Percentiles rank a stretch among this genome's conserved stretches.
These are phyloP conservation scores for Enteromius argenteus DNA, from an alignment of 2,797 vertebrate species.

Conservation along the genomic window DNA sequence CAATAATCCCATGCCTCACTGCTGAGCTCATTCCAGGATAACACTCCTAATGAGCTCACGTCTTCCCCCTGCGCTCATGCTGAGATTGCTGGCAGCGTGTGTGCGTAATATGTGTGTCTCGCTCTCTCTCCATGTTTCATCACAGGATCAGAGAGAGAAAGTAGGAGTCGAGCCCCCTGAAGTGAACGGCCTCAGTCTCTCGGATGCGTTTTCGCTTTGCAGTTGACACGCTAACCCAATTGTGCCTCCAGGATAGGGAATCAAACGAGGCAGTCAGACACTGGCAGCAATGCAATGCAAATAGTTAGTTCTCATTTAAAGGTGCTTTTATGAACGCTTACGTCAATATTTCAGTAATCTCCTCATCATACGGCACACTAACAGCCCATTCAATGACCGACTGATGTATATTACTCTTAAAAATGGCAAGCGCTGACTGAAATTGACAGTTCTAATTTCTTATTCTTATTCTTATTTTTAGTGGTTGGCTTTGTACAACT, in stretches of 20 bases:
- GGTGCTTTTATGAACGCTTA: background rate
- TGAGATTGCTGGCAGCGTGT: slow-evolving; percentile 65
- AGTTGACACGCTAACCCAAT: slow-evolving; percentile 65
- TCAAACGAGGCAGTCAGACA: slow-evolving; percentile 50
- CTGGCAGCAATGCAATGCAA: slow-evolving; percentile 15
- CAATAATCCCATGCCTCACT: slow-evolving; percentile 73
- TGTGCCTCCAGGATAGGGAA: slow-evolving; percentile 58
- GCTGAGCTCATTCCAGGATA: slow-evolving; percentile 73
- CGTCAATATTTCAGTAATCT: background rate
- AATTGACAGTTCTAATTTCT: background rate
- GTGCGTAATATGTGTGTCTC: slow-evolving; percentile 32
- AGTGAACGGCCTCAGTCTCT: slow-evolving; percentile 52
- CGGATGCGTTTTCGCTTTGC: slow-evolving; percentile 44
- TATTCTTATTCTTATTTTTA: background rate
- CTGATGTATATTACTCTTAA: background rate
- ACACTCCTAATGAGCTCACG: slow-evolving; percentile 78
- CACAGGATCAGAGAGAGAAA: slow-evolving; percentile 67
- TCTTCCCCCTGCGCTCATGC: slow-evolving; percentile 71
- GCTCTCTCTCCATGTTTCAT: slow-evolving; percentile 57
- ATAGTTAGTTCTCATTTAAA: slow-evolving; percentile 20
- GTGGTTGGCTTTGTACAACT: background rate
- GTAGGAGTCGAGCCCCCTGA: slow-evolving; percentile 60
- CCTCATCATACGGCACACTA: background rate
- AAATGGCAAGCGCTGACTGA: background rate
- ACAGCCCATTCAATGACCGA: background rate